Percentiles rank a stretch among this genome's conserved stretches.
phyloP scores from a whole-genome alignment of 2,113 vertebrate species.

The Passer montanus region DNA sequence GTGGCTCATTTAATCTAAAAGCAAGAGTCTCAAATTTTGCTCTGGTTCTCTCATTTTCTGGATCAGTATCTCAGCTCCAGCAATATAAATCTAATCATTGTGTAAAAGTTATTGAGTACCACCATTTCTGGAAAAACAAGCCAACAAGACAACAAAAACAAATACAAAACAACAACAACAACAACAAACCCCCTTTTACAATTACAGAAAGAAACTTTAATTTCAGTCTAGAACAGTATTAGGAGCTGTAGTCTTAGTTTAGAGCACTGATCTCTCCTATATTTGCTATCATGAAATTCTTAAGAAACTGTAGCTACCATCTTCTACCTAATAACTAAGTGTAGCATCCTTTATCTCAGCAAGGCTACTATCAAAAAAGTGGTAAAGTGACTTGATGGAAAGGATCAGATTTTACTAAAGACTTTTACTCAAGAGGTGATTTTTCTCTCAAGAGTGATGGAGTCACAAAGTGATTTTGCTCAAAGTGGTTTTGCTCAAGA shows the following conservation, averaged over 20 bases:
- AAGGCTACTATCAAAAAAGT: background rate
- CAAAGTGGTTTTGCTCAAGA: background rate
- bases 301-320: background rate
- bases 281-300: background rate
- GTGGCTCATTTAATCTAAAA: background rate
- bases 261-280: background rate
- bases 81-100: background rate
- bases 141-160: background rate
- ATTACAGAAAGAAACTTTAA: background rate
- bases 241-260: background rate
- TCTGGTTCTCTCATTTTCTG: background rate
- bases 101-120: background rate
- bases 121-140: background rate
- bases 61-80: background rate
- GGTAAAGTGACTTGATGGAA: background rate
- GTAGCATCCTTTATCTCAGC: background rate
- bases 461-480: background rate
- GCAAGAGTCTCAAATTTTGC: background rate
- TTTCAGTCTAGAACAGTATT: background rate
- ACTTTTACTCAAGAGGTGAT: background rate
- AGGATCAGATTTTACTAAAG: background rate
- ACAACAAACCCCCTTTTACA: background rate
- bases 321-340: background rate
- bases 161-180: background rate
- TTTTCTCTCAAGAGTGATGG: background rate